Evolutionary conservation across 2,113 vertebrate genomes (phyloP).

Genomic region (Triplophysa dalaica): DNA sequence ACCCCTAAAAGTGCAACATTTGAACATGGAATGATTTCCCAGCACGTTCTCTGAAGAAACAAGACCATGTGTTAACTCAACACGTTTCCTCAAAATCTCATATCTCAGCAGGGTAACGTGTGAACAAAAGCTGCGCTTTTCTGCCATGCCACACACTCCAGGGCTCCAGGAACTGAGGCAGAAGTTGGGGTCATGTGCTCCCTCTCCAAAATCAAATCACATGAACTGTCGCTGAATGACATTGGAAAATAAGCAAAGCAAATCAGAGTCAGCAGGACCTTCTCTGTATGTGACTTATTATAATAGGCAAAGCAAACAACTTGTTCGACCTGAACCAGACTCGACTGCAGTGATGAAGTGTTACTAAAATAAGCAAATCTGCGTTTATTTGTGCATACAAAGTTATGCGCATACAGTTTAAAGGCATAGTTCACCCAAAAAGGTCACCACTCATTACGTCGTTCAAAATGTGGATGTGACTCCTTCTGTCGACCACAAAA

Average conservation of each 20-base stretch:
- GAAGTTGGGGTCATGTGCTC: neutral
- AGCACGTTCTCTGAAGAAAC: too few relatives aligned
- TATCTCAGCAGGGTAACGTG: neutral
- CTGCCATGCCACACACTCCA: neutral
- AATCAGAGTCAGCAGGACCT: conserved; percentile 13
- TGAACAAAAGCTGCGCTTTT: neutral
- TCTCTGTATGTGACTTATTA: conserved; percentile 18
- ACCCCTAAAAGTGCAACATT: conserved; percentile 54
- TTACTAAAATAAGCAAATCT: conserved; percentile 33
- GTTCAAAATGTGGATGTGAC: too few relatives aligned
- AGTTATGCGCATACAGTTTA: too few relatives aligned
- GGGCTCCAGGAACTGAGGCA: neutral
- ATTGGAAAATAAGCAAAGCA: conserved; percentile 40
- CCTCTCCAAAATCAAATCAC: neutral
- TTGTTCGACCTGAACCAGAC: neutral
- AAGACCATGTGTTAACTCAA: neutral
- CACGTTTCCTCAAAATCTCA: neutral
- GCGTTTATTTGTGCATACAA: neutral
- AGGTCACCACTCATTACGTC: too few relatives aligned
- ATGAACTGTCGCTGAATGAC: neutral
- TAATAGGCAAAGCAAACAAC: conserved; percentile 27
- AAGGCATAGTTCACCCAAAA: too few relatives aligned
- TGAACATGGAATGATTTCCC: conserved; percentile 46
- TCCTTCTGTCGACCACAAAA: too few relatives aligned
- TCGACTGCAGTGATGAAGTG: conserved; percentile 11